Percentiles rank a stretch among this genome's conserved stretches.
phyloP scores from a whole-genome alignment of 2,797 vertebrate genomes.

The Danio aesculapii region DNA sequence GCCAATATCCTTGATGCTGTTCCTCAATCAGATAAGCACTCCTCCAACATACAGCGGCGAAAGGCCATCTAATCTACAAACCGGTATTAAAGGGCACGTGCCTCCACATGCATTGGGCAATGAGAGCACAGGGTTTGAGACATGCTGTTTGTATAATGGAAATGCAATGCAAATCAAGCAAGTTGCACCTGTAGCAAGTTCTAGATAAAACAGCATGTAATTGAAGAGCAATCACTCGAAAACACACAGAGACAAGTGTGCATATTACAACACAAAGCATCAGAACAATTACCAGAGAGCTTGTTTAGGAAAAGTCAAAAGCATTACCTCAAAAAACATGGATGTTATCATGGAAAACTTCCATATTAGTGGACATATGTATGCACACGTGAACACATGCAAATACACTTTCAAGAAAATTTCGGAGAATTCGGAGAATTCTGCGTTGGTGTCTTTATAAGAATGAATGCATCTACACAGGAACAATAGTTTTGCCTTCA shows the following conservation, averaged over 20 bases:
- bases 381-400: background rate
- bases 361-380: background rate
- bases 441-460: background rate
- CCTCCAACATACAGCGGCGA: background rate
- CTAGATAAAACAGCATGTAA: background rate
- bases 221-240: background rate
- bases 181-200: background rate
- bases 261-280: background rate
- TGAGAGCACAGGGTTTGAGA: background rate
- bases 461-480: conserved; percentile 26
- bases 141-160: conserved; percentile 34
- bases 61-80: background rate
- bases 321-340: background rate
- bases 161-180: conserved; percentile 31
- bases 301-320: background rate
- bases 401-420: conserved; percentile 9
- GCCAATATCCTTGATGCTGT: conserved; percentile 23
- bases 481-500: background rate
- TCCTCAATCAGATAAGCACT: conserved; percentile 28
- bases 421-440: background rate
- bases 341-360: background rate
- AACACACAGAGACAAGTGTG: background rate
- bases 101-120: background rate
- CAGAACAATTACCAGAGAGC: background rate
- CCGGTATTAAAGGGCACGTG: background rate